phyloP scores from a whole-genome alignment of 2,888 invertebrate species.

The Actias luna region DNA sequence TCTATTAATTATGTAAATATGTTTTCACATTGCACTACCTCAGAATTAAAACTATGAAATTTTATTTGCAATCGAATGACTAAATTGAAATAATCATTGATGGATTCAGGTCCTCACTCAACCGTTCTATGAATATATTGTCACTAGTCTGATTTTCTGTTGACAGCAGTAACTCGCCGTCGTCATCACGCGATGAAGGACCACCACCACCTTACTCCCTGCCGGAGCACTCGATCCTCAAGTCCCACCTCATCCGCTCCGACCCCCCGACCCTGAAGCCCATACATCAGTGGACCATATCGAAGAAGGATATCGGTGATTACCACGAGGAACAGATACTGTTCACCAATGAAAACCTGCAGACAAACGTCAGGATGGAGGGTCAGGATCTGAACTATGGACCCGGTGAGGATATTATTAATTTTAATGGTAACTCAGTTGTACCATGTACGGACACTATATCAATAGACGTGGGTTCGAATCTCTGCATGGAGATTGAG shows the following conservation, averaged over 20 bases:
- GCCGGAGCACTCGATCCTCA: slow-evolving; percentile 71
- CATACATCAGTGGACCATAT: slow-evolving; percentile 75
- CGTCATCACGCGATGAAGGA: slow-evolving; percentile 57
- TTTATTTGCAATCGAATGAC: no score
- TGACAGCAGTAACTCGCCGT: slow-evolving; percentile 50
- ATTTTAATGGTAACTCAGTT: no score
- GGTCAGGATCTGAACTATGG: slow-evolving; percentile 68
- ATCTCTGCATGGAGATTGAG: no score
- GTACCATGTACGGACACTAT: no score
- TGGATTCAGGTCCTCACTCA: no score
- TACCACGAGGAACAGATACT: slow-evolving; percentile 74
- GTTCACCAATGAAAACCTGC: slow-evolving; percentile 73
- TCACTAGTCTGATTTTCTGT: no score
- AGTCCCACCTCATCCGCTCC: slow-evolving; percentile 65
- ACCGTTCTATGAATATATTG: no score
- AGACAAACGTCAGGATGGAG: slow-evolving; percentile 52
- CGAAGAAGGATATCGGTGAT: slow-evolving; percentile 71
- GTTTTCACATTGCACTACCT: no score
- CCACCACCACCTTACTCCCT: slow-evolving; percentile 67
- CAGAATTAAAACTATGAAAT: no score
- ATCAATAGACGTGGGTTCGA: no score
- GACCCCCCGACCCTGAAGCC: slow-evolving; percentile 52
- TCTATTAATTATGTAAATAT: no score
- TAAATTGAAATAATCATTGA: no score
- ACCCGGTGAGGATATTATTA: slow-evolving; percentile 51